A percentile compares a stretch with the other conserved stretches of the same genome.
These are phyloP conservation scores for Cygnus atratus DNA, from an alignment of 2,113 vertebrate species.

Conservation along the genomic window DNA sequence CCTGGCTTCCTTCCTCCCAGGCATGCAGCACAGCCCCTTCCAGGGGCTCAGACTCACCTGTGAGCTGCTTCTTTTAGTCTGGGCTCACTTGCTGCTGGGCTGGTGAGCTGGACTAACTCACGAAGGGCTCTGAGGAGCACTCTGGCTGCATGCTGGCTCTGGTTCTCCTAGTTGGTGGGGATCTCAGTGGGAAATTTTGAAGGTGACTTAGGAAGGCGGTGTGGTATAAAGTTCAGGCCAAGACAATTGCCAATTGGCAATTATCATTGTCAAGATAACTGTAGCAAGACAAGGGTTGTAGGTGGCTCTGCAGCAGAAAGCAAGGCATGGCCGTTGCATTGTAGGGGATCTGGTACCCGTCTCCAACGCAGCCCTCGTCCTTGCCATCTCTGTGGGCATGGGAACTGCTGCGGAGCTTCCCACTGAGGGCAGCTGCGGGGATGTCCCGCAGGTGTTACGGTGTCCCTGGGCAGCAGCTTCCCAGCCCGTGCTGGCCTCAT, in stretches of 20 bases:
- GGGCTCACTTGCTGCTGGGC: background rate
- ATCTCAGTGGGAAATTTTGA: background rate
- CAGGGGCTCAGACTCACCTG: background rate
- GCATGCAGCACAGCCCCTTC: background rate
- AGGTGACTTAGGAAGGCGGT: background rate
- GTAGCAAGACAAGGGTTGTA: background rate
- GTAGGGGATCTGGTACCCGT: background rate
- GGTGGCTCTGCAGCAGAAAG: background rate
- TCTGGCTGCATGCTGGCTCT: background rate
- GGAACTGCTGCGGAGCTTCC: background rate
- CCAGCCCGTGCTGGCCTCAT: too few species aligned
- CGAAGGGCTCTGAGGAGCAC: background rate
- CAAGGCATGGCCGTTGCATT: fast-evolving
- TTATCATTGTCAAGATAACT: background rate
- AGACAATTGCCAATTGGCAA: too few species aligned
- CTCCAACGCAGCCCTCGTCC: background rate
- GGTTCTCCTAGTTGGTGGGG: background rate
- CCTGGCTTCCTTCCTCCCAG: background rate
- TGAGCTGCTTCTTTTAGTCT: background rate
- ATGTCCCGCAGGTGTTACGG: background rate
- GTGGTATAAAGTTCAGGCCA: background rate
- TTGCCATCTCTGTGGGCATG: background rate
- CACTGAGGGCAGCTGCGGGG: background rate
- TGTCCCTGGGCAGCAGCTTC: background rate
- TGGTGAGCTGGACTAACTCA: background rate